These are phyloP conservation scores for Lutjanus campechanus DNA, from an alignment of 2,797 vertebrate genomes.

Conservation along the genomic window DNA sequence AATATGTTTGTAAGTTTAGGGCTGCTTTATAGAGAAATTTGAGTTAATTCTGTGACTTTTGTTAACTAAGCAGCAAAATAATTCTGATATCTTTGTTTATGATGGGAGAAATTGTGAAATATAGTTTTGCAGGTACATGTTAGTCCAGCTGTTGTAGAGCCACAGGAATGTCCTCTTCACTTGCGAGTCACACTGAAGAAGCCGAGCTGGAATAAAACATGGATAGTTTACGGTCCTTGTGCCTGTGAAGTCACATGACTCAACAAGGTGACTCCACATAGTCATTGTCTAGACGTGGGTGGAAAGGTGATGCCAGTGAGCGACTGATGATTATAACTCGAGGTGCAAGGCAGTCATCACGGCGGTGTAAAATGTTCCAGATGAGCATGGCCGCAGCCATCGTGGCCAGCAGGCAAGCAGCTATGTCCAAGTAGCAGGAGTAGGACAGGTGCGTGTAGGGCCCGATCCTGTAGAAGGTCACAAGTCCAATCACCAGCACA, in stretches of 20 bases:
- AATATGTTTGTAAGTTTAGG: slow-evolving; percentile 36
- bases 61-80: slow-evolving; percentile 53
- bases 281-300: slow-evolving; percentile 93
- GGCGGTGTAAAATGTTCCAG: slow-evolving; percentile 97
- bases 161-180: slow-evolving; percentile 25
- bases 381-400: slow-evolving; percentile 96
- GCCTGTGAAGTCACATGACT: slow-evolving; percentile 56
- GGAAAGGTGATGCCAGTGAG: slow-evolving; percentile 89
- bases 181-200: slow-evolving; percentile 31
- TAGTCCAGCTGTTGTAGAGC: slow-evolving; percentile 43
- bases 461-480: slow-evolving; percentile 97
- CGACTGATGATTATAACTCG: slow-evolving; percentile 95
- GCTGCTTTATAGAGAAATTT: slow-evolving; percentile 40
- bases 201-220: slow-evolving; percentile 12
- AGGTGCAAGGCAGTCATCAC: slow-evolving; percentile 94
- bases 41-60: slow-evolving; percentile 43
- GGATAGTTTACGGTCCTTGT: slow-evolving; percentile 10
- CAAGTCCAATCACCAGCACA: slow-evolving; percentile 95
- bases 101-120: slow-evolving; percentile 25
- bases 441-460: slow-evolving; percentile 94
- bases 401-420: slow-evolving; percentile 94
- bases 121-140: slow-evolving; percentile 41
- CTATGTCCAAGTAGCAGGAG: slow-evolving; percentile 97
- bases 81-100: slow-evolving; percentile 37
- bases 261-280: slow-evolving; percentile 98